These are phyloP conservation scores for Toxotes jaculatrix DNA, from an alignment of 2,113 vertebrate genomes.

Conservation along the genomic window DNA sequence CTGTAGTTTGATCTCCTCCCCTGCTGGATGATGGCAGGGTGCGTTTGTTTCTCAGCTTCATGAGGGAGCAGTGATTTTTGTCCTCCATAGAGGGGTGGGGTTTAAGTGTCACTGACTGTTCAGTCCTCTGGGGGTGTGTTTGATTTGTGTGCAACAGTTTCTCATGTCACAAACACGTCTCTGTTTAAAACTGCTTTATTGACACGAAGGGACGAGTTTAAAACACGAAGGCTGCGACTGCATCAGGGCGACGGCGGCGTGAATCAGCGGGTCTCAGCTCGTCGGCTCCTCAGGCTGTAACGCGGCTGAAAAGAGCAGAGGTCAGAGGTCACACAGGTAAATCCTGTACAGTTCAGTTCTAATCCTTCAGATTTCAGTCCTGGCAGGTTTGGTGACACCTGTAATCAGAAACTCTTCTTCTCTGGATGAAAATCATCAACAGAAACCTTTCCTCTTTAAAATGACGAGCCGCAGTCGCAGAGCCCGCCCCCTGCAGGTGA, in stretches of 20 bases:
- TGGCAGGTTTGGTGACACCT: too few species aligned
- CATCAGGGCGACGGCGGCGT: too few species aligned
- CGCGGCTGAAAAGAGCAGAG: constrained; percentile 64
- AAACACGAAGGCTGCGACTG: background rate
- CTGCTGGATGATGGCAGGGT: constrained; percentile 28
- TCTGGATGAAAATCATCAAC: too few species aligned
- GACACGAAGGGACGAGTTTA: background rate
- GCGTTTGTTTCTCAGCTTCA: constrained; percentile 14
- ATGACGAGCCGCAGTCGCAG: too few species aligned
- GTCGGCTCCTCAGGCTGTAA: constrained; percentile 81
- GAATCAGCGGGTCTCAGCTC: constrained; percentile 10
- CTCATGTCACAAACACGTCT: background rate
- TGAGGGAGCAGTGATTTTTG: background rate
- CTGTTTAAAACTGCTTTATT: constrained; percentile 44
- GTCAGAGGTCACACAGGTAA: constrained; percentile 16
- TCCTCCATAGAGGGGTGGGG: background rate
- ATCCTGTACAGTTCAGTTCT: too few species aligned
- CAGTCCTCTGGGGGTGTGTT: background rate
- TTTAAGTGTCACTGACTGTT: background rate
- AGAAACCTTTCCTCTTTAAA: too few species aligned
- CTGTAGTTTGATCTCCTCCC: constrained; percentile 40
- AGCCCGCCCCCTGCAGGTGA: too few species aligned
- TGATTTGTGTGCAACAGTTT: constrained; percentile 1
- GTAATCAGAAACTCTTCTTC: too few species aligned
- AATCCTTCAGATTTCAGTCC: too few species aligned